A percentile compares a stretch with the other conserved stretches of the same genome.
Evolutionary conservation across 2,888 invertebrate species (phyloP).

Genomic region (Thysanoteuthis rhombus): DNA sequence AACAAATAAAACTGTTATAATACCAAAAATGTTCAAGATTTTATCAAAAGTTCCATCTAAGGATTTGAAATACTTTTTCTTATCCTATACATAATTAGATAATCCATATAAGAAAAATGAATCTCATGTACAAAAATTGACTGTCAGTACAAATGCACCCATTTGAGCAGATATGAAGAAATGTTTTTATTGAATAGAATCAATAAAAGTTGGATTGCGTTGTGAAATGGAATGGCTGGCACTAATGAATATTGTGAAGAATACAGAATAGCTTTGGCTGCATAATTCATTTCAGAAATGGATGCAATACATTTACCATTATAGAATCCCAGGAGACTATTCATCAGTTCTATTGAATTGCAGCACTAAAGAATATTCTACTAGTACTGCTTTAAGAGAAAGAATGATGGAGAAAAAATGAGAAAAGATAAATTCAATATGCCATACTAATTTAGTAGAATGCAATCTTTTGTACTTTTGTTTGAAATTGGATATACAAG

Average conservation of each 20-base stretch:
- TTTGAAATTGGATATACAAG: neutral
- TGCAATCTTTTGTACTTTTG: neutral
- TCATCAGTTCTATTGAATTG: neutral
- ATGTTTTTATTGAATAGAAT: neutral
- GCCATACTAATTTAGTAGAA: neutral
- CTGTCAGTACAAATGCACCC: neutral
- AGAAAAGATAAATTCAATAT: no score
- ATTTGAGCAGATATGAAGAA: neutral
- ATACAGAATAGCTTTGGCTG: neutral
- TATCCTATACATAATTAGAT: neutral
- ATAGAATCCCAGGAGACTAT: neutral
- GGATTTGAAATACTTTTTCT: neutral
- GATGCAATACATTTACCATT: neutral
- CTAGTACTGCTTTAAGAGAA: neutral
- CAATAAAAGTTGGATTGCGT: neutral
- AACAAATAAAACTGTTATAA: no score
- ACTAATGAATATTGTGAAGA: neutral
- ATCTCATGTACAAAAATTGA: neutral
- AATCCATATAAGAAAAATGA: neutral
- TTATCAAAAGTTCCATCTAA: neutral
- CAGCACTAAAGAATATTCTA: neutral
- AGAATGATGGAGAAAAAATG: neutral
- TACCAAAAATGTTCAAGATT: neutral
- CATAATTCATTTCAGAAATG: conserved; percentile 12
- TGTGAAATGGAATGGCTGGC: neutral